A percentile compares a stretch with the other conserved stretches of the same genome.
phyloP scores from a whole-genome alignment of 2,113 vertebrate genomes.

The Empidonax traillii region DNA sequence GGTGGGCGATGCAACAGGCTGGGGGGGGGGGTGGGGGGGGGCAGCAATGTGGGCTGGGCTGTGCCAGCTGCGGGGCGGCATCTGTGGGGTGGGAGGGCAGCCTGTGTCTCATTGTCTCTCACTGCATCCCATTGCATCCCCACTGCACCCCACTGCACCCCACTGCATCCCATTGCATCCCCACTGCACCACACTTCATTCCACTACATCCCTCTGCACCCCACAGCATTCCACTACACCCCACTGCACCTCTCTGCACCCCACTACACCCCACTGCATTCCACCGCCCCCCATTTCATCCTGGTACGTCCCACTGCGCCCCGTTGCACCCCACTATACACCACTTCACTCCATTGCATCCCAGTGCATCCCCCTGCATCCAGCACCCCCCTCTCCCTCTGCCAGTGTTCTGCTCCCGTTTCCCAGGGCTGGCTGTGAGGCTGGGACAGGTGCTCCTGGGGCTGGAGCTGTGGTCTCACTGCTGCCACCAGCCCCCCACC shows the following conservation, averaged over 20 bases:
- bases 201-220: rapidly evolving
- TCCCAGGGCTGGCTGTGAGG: background rate
- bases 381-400: rapidly evolving
- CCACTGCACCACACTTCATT: rapidly evolving
- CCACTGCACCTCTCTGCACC: rapidly evolving
- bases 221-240: rapidly evolving
- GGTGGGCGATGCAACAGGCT: background rate
- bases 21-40: background rate
- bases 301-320: rapidly evolving
- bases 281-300: rapidly evolving
- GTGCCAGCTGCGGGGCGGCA: background rate
- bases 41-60: background rate
- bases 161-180: rapidly evolving
- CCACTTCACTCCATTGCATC: rapidly evolving
- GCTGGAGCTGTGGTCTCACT: background rate
- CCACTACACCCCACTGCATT: rapidly evolving
- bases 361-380: too few species aligned
- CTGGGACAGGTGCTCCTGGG: background rate
- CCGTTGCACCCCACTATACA: background rate
- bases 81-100: background rate
- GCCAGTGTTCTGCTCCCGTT: rapidly evolving
- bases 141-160: background rate
- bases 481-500: background rate
- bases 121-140: background rate
- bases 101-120: background rate